Evolutionary conservation across 2,797 vertebrate genomes (phyloP).

Genomic region (Limosa lapponica): DNA sequence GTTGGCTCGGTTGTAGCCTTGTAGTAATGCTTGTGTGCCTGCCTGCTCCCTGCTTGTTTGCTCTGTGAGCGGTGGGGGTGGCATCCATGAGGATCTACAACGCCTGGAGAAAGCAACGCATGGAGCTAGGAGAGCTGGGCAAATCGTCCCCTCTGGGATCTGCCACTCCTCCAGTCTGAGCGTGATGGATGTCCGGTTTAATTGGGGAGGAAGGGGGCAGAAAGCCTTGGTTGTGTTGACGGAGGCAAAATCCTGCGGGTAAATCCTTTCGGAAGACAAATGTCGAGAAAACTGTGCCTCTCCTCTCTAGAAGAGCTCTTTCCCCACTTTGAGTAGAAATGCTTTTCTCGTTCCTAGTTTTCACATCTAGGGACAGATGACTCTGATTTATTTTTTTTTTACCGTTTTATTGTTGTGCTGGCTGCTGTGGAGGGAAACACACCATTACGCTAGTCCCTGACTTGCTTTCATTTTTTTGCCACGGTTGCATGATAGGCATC

Average conservation of each 20-base stretch:
- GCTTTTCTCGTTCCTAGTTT: not conserved
- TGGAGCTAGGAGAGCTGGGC: not conserved
- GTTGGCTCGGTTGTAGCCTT: slow-evolving; percentile 11
- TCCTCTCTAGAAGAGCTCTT: not conserved
- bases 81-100: not conserved
- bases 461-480: not conserved
- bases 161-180: not conserved
- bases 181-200: not conserved
- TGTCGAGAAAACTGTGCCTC: not conserved
- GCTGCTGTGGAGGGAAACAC: not conserved
- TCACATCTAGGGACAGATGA: not conserved
- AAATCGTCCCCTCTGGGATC: not conserved
- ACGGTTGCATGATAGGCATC: fast-evolving
- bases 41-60: not conserved
- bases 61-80: not conserved
- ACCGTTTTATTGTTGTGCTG: not conserved
- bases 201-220: not conserved
- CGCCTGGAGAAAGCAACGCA: not conserved
- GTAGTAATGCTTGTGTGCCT: slow-evolving; percentile 19
- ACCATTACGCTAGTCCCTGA: not conserved
- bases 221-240: not conserved
- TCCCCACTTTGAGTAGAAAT: not conserved
- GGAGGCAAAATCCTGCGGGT: not conserved
- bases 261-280: not conserved
- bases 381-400: not conserved